Conservation (phyloP, 2,113 vertebrate species). For the Apeltes quadracus region DNA sequence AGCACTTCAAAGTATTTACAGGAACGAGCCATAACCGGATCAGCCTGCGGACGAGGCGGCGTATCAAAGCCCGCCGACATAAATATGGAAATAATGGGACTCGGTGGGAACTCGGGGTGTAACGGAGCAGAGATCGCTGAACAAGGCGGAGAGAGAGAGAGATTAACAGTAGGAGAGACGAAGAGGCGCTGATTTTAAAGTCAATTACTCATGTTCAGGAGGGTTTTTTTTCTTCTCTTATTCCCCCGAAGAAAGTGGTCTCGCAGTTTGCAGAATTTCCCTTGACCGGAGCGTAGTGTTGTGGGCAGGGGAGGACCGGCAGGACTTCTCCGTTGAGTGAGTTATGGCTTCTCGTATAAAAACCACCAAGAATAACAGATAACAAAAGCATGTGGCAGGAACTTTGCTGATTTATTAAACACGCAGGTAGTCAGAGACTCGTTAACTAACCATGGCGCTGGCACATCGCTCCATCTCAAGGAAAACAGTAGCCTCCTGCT, state of each 20-base stretch:
- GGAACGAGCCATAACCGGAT: slow-evolving; percentile 76
- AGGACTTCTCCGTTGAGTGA: slow-evolving; percentile 30
- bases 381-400: slow-evolving; percentile 45
- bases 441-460: slow-evolving; percentile 44
- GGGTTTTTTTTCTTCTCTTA: slow-evolving; percentile 9
- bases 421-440: slow-evolving; percentile 40
- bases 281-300: slow-evolving; percentile 29
- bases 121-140: slow-evolving; percentile 47
- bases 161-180: slow-evolving; percentile 33
- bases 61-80: slow-evolving; percentile 72
- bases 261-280: slow-evolving; percentile 40
- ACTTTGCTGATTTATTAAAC: slow-evolving; percentile 32
- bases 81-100: slow-evolving; percentile 77
- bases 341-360: slow-evolving; percentile 42
- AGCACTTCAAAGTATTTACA: slow-evolving; percentile 77
- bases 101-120: slow-evolving; percentile 70
- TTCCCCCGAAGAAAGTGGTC: slow-evolving; percentile 47
- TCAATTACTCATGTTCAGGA: slow-evolving; percentile 15
- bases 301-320: slow-evolving; percentile 8
- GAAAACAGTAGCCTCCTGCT: slow-evolving; percentile 34
- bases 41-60: slow-evolving; percentile 63
- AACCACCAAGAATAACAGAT: slow-evolving; percentile 36
- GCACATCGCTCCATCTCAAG: slow-evolving; percentile 24
- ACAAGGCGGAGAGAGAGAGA: slow-evolving; percentile 40
- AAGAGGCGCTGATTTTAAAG: slow-evolving; percentile 36